Base-by-base conservation (phyloP, 2,888 invertebrate species). In the Steinernema scapterisci region DNA sequence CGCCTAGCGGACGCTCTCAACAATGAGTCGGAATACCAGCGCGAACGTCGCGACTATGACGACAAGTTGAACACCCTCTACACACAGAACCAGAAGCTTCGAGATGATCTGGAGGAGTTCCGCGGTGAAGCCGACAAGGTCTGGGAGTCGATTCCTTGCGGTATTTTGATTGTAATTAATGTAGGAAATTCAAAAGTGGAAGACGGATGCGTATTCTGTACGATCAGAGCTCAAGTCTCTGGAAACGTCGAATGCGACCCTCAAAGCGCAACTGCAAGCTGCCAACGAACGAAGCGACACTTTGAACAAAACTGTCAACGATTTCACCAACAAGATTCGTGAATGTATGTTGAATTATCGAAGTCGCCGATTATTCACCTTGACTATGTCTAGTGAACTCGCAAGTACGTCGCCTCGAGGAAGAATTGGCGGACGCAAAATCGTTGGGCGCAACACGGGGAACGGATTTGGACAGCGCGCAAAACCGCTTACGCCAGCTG, bases 141-240 rank as follows among this genome's bases (percentile, higher is more conserved):
- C 9, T 38, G 38, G 9, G 45, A 5, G 13, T 48, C 19, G 2
- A n/a, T n/a, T 48, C 5, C 3, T 48, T 48, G 13, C 48, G 13
- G 13, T 16, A 48, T 6, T 38, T 9, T 9, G 9, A 9, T 38
- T 3, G 19, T 7, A 16, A 48, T 56, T 54, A 31, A 27, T 5
- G 1, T 75, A 82, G 81, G 86, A 86, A 77, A 81, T 86, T 23
- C 86, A 86, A 79, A 87, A 84, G 73, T 86, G 86, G 85, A 86
- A 86, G 78, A 83, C 81, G 16, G 86, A 86, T 51, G 79, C 84
- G 0, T 87, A 82, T 78, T 80, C 84, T 6, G 81, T 80, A 13
- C 79, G 85, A 3, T 84, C 86, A 5, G 86, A 87, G 72, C 78
- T 81, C 13, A 86, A 85, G 73, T 81, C 85, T 11, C 73, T 87